These are phyloP conservation scores for Eueremaeus valkanovi DNA, from an alignment of 2,888 invertebrate genomes.

Conservation along the genomic window DNA sequence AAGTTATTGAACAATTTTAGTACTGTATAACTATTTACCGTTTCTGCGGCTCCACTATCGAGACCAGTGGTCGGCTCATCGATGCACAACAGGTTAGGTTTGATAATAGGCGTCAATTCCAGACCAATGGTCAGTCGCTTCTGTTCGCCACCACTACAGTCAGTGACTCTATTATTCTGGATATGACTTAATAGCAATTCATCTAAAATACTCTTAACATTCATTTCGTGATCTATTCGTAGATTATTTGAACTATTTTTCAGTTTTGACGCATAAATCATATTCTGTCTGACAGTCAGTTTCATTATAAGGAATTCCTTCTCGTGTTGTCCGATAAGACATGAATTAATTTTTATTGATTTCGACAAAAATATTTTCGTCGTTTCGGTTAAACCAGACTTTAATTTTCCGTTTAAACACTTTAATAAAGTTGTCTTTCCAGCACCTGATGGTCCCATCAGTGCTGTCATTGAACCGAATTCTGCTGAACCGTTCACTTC, in stretches of 20 bases:
- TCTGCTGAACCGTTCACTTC: neutral
- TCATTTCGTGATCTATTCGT: neutral
- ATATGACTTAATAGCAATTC: slow-evolving; percentile 1
- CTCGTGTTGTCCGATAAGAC: slow-evolving; percentile 1
- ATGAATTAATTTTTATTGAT: neutral
- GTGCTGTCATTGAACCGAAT: neutral
- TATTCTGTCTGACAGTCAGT: slow-evolving; percentile 12
- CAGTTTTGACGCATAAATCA: slow-evolving; percentile 26
- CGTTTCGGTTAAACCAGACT: neutral
- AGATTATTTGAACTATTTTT: neutral
- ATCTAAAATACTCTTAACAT: neutral
- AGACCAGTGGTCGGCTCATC: slow-evolving; percentile 31
- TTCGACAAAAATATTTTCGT: neutral
- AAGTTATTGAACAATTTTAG: too few species aligned
- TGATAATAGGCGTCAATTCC: neutral
- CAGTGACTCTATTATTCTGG: neutral
- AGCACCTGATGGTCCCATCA: slow-evolving; percentile 10
- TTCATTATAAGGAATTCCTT: neutral
- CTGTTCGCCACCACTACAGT: slow-evolving; percentile 24
- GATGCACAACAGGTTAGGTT: slow-evolving; percentile 24
- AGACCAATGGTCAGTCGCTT: neutral
- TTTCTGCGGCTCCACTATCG: slow-evolving; percentile 9
- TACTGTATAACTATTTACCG: neutral
- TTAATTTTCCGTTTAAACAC: slow-evolving; percentile 3
- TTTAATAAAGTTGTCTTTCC: slow-evolving; percentile 25